These are phyloP conservation scores for Lethenteron camtschaticum DNA, from an alignment of 2,113 vertebrate genomes.

Conservation along the genomic window DNA sequence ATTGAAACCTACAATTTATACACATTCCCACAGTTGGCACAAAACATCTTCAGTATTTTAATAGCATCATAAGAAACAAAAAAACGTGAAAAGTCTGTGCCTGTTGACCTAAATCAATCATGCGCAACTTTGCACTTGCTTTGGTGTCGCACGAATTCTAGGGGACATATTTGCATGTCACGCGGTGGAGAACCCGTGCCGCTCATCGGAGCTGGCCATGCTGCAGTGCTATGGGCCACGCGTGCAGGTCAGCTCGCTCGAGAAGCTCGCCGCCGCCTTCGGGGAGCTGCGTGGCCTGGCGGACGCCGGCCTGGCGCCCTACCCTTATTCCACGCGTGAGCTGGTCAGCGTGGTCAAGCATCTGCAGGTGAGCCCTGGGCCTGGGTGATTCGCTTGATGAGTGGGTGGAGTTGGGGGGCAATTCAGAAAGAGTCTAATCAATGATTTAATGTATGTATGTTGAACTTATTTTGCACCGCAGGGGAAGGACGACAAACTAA, in stretches of 20 bases:
- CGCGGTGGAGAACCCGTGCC: constrained; percentile 81
- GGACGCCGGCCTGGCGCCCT: constrained; percentile 78
- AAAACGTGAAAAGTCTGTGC: no score
- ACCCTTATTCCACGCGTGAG: constrained; percentile 89
- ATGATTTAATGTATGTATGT: neutral
- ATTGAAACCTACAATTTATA: no score
- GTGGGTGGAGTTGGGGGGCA: no score
- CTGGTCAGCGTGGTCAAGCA: constrained; percentile 93
- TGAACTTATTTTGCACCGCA: neutral
- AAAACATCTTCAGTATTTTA: no score
- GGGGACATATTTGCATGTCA: constrained; percentile 97
- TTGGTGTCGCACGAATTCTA: constrained; percentile 16
- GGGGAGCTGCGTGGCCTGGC: constrained; percentile 76
- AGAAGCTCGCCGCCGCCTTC: constrained; percentile 70
- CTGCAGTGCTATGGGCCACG: constrained; percentile 65
- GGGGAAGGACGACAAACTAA: neutral
- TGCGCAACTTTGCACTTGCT: neutral
- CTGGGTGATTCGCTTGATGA: no score
- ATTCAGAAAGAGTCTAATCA: no score
- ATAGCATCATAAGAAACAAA: no score
- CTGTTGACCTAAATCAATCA: no score
- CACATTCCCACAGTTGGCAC: no score
- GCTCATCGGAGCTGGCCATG: constrained; percentile 66
- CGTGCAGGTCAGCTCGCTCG: constrained; percentile 44
- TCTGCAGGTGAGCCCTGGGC: constrained; percentile 42